These are phyloP conservation scores for Halcyon smyrnensis DNA, from an alignment of 2,797 vertebrate genomes.

Conservation along the genomic window DNA sequence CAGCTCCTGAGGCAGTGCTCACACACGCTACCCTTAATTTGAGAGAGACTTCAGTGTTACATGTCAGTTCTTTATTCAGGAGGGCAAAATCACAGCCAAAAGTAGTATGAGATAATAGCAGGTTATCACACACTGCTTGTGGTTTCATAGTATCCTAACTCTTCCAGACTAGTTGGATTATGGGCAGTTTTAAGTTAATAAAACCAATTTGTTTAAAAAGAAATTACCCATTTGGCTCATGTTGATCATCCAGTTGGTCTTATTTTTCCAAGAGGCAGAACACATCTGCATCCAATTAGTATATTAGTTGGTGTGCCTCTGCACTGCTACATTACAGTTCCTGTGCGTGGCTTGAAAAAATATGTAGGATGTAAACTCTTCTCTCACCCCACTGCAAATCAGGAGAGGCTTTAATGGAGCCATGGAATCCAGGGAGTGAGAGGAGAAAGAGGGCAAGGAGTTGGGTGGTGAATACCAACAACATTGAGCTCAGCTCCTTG, in stretches of 20 bases:
- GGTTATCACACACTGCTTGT: constrained; percentile 33
- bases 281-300: constrained; percentile 49
- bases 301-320: constrained; percentile 24
- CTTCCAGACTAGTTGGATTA: constrained; percentile 60
- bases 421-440: neutral
- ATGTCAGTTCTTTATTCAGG: neutral
- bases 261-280: constrained; percentile 45
- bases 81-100: constrained; percentile 41
- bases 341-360: constrained; percentile 27
- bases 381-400: constrained; percentile 8
- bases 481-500: neutral
- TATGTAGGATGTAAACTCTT: neutral
- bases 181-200: constrained; percentile 57
- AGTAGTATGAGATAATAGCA: constrained; percentile 59
- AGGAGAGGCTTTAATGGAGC: neutral
- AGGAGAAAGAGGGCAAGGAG: neutral
- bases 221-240: constrained; percentile 62
- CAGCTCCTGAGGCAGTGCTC: neutral
- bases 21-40: constrained; percentile 7
- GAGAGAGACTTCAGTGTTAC: neutral
- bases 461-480: neutral
- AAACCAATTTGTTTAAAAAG: constrained; percentile 64
- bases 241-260: constrained; percentile 52
- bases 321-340: constrained; percentile 1
- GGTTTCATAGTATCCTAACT: constrained; percentile 34